These are phyloP conservation scores for Hedya salicella DNA, from an alignment of 2,888 invertebrate species.

Conservation along the genomic window DNA sequence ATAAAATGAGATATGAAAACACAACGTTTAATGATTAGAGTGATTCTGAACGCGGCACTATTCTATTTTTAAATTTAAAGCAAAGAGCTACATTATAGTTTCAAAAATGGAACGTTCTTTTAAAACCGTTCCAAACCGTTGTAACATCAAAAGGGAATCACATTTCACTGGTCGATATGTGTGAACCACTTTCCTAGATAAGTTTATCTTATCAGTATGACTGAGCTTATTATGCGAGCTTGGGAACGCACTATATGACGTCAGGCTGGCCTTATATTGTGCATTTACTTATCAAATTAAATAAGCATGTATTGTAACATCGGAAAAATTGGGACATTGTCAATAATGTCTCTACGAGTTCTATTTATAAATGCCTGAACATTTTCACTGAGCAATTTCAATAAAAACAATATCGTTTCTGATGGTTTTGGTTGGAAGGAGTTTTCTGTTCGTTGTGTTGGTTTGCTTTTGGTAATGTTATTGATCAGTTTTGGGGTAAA, in stretches of 20 bases:
- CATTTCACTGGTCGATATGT: slow-evolving; percentile 37
- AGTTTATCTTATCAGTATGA: slow-evolving; percentile 36
- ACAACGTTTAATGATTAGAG: background rate
- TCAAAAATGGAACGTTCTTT: slow-evolving; percentile 24
- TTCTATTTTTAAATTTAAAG: background rate
- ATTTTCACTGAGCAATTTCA: too few relatives aligned
- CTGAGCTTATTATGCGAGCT: slow-evolving; percentile 36
- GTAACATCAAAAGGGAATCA: slow-evolving; percentile 36
- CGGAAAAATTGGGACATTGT: too few relatives aligned
- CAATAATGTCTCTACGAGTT: too few relatives aligned
- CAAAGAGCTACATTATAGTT: slow-evolving; percentile 26
- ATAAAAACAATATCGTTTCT: too few relatives aligned
- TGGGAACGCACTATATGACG: slow-evolving; percentile 38
- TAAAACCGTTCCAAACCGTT: slow-evolving; percentile 20
- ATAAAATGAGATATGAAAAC: background rate
- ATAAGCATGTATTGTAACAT: too few relatives aligned
- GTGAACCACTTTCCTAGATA: slow-evolving; percentile 40
- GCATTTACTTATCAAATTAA: too few relatives aligned
- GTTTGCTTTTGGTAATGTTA: too few relatives aligned
- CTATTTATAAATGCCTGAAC: too few relatives aligned
- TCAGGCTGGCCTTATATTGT: slow-evolving; percentile 8
- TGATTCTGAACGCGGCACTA: background rate
- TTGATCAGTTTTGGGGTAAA: too few relatives aligned
- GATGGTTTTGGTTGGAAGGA: too few relatives aligned
- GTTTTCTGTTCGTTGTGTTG: too few relatives aligned